Conservation (phyloP, 2,888 invertebrate genomes). For the Fissipunctia ypsillon region DNA sequence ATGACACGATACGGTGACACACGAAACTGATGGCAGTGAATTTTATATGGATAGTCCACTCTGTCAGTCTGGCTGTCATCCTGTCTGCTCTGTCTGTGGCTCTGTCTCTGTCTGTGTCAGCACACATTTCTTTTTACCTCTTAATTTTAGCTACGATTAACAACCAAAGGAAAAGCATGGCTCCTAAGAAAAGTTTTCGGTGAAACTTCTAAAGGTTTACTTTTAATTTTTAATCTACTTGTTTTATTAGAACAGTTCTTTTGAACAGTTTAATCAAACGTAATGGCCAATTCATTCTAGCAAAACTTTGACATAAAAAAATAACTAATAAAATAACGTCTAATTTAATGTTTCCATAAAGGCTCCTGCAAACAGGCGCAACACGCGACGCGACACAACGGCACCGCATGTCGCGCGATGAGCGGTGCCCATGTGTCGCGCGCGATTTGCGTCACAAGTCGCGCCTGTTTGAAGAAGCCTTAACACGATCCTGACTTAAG, state of each 20-base stretch:
- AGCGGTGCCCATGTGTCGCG: too few relatives aligned
- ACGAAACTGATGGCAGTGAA: not conserved
- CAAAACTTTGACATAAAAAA: not conserved
- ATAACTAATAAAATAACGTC: not conserved
- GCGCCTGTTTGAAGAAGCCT: too few relatives aligned
- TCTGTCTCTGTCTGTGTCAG: not conserved
- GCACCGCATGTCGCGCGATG: too few relatives aligned
- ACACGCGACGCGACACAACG: too few relatives aligned
- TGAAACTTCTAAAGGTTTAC: not conserved
- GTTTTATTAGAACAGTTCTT: not conserved
- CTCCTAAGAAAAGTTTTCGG: not conserved
- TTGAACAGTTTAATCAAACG: not conserved
- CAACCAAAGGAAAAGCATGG: not conserved
- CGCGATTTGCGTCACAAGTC: too few relatives aligned
- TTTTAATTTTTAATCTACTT: not conserved
- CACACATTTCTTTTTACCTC: not conserved
- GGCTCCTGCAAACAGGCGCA: too few relatives aligned
- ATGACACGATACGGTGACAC: not conserved
- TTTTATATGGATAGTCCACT: not conserved
- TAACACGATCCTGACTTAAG: not conserved
- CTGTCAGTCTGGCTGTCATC: not conserved
- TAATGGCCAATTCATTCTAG: not conserved
- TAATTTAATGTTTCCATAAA: not conserved
- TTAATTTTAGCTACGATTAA: not conserved
- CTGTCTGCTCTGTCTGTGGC: not conserved